Conservation (phyloP, 35 echinoderm and acorn worm genomes). For the Apostichopus japonicus region DNA sequence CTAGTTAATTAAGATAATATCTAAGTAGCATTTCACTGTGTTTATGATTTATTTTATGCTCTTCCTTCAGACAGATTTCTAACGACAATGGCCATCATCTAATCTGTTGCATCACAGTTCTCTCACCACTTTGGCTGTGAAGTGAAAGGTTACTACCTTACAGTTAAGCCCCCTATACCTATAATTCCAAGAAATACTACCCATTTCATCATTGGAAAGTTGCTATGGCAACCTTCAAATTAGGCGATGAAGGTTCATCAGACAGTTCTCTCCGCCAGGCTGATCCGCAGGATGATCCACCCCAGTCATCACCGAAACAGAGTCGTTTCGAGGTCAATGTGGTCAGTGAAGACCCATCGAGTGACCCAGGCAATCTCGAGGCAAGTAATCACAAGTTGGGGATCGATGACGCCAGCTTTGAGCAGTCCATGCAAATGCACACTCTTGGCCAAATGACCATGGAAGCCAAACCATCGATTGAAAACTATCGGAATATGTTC, state of each 20-base stretch:
- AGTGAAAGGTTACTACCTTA: too few relatives aligned
- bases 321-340: slow-evolving; percentile 80
- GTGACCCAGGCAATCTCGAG: slow-evolving; percentile 10
- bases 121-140: too few relatives aligned
- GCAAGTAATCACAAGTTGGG: background rate
- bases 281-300: background rate
- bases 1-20: too few relatives aligned
- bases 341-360: slow-evolving; percentile 67
- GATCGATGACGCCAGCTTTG: slow-evolving; percentile 34
- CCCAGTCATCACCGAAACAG: slow-evolving; percentile 36
- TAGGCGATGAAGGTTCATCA: background rate
- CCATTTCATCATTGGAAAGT: background rate
- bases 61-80: too few relatives aligned
- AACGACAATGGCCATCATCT: too few relatives aligned
- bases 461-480: slow-evolving; percentile 72
- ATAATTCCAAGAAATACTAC: too few relatives aligned
- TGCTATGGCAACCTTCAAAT: slow-evolving; percentile 16
- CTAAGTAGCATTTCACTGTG: too few relatives aligned
- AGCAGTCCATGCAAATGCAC: slow-evolving; percentile 62
- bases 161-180: too few relatives aligned
- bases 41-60: too few relatives aligned
- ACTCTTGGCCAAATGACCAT: slow-evolving; percentile 78
- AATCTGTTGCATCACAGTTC: too few relatives aligned
- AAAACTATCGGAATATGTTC: slow-evolving; percentile 78
- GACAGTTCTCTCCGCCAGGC: background rate